These are phyloP conservation scores for Pyrrhia umbra DNA, from an alignment of 2,888 invertebrate species.

Conservation along the genomic window DNA sequence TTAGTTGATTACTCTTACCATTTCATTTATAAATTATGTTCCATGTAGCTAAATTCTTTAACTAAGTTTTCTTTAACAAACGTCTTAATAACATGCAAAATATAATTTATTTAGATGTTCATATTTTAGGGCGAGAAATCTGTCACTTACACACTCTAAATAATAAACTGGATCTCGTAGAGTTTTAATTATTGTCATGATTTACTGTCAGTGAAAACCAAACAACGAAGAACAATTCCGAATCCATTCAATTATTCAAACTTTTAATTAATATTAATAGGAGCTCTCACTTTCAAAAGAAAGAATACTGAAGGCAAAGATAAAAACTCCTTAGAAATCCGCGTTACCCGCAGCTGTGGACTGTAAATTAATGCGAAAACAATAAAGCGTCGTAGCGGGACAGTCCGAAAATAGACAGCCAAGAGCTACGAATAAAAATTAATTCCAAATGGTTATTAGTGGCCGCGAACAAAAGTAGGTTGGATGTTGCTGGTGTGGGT, in stretches of 20 bases:
- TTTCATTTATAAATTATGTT: conserved; percentile 22
- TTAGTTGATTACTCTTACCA: conserved; percentile 41
- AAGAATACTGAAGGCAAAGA: conserved; percentile 85
- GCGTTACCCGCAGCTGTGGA: conserved; percentile 88
- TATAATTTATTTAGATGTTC: conserved; percentile 17
- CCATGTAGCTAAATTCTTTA: conserved; percentile 7
- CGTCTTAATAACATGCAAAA: conserved; percentile 8
- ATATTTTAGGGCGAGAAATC: conserved; percentile 63
- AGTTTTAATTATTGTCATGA: conserved; percentile 87
- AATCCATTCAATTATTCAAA: conserved; percentile 89
- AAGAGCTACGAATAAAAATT: conserved; percentile 82
- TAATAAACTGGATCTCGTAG: conserved; percentile 77
- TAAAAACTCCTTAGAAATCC: conserved; percentile 89
- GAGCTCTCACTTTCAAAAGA: conserved; percentile 88
- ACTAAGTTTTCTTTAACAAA: conserved; percentile 11
- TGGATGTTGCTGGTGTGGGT: conserved; percentile 76
- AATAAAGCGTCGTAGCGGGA: conserved; percentile 82
- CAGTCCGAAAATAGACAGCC: conserved; percentile 83
- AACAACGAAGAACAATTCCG: conserved; percentile 86
- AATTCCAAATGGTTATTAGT: conserved; percentile 87
- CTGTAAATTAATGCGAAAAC: conserved; percentile 89
- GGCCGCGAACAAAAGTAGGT: conserved; percentile 79
- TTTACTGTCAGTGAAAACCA: conserved; percentile 81
- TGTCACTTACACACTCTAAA: conserved; percentile 81
- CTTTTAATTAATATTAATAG: conserved; percentile 91